These are phyloP conservation scores for Corydoras sp. DNA, from an alignment of 2,113 vertebrate genomes.

Conservation along the genomic window DNA sequence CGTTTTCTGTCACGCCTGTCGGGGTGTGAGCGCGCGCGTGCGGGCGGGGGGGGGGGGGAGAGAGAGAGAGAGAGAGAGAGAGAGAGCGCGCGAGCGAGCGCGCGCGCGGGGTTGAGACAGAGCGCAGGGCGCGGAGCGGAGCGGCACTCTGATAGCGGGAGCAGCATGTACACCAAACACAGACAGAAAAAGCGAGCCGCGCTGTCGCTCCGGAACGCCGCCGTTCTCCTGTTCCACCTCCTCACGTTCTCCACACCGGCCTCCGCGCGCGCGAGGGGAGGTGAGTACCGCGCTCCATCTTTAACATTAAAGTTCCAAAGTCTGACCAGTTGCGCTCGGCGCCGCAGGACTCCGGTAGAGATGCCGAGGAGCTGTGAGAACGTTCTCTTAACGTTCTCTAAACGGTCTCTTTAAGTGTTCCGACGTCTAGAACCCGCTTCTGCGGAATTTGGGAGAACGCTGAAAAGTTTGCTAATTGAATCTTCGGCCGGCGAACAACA, in stretches of 20 bases:
- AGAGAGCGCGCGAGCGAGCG: slow-evolving; percentile 1
- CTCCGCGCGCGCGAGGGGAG: slow-evolving; percentile 50
- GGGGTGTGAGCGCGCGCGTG: not conserved
- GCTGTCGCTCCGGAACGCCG: slow-evolving; percentile 19
- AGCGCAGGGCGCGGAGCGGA: slow-evolving; percentile 34
- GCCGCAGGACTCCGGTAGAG: not conserved
- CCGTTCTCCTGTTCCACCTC: slow-evolving; percentile 47
- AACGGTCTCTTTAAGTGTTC: no score
- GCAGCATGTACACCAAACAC: slow-evolving; percentile 77
- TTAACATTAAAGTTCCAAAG: slow-evolving; percentile 44
- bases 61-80: no score
- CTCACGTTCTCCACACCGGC: slow-evolving; percentile 51
- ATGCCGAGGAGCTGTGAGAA: no score
- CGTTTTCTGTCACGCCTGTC: slow-evolving; percentile 41
- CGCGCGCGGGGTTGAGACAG: slow-evolving; percentile 20
- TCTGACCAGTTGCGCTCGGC: slow-evolving; percentile 58
- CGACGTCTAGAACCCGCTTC: no score
- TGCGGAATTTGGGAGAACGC: no score
- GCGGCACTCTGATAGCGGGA: slow-evolving; percentile 49
- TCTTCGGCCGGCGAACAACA: no score
- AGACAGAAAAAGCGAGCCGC: slow-evolving; percentile 67
- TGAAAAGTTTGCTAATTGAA: no score
- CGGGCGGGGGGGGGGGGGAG: no score
- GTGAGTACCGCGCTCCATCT: slow-evolving; percentile 40
- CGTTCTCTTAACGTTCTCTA: no score